phyloP scores from a whole-genome alignment of 2,888 invertebrate genomes.

The Lapara coniferarum region DNA sequence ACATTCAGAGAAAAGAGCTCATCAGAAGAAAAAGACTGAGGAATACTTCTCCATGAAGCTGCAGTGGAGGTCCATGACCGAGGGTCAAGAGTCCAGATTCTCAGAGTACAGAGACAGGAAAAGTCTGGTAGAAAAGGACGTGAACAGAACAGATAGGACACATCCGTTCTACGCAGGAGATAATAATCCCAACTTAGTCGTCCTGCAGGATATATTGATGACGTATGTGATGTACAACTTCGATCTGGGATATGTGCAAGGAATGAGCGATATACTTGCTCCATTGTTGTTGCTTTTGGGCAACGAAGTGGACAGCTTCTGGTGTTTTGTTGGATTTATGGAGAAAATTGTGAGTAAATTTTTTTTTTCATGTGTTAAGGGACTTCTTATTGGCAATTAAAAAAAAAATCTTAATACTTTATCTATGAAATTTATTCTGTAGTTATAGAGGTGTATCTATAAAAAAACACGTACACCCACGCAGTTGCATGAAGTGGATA shows the following conservation, averaged over 20 bases:
- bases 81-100: conserved; percentile 93
- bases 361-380: not conserved
- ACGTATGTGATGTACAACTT: conserved; percentile 99
- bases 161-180: conserved; percentile 97
- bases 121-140: conserved; percentile 98
- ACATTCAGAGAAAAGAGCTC: conserved; percentile 86
- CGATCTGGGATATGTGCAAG: conserved; percentile 97
- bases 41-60: conserved; percentile 98
- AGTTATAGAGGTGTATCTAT: too few relatives aligned
- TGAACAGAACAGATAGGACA: conserved; percentile 96
- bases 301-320: conserved; percentile 98
- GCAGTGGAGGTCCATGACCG: conserved; percentile 96
- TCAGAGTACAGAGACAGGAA: conserved; percentile 94
- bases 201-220: conserved; percentile 96
- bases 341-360: conserved; percentile 90
- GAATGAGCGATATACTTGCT: conserved; percentile 98
- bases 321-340: conserved; percentile 99
- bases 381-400: too few relatives aligned
- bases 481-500: too few relatives aligned
- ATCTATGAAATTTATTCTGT: too few relatives aligned
- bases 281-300: conserved; percentile 95
- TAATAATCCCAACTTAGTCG: conserved; percentile 92
- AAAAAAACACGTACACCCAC: too few relatives aligned
- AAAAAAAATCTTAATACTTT: too few relatives aligned
- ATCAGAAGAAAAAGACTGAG: conserved; percentile 88